Evolutionary conservation across 2,113 vertebrate species (phyloP).

Genomic region (Ibidorhyncha struthersii): DNA sequence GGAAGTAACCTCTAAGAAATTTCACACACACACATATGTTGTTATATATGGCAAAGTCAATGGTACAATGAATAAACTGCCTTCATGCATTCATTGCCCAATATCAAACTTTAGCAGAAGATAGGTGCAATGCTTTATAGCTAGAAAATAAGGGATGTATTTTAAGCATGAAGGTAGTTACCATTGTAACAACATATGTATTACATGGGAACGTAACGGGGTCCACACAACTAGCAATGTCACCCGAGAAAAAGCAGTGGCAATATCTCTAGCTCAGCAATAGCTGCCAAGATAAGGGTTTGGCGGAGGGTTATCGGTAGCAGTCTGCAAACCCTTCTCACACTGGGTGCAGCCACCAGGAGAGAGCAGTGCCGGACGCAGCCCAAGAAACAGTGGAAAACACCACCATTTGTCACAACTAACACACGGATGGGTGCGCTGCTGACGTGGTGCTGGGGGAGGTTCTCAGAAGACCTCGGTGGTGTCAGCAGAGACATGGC

Average conservation of each 20-base stretch:
- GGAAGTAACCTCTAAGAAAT: background rate
- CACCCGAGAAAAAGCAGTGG: background rate
- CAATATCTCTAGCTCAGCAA: background rate
- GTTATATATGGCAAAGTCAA: background rate
- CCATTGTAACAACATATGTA: accelerated
- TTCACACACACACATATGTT: background rate
- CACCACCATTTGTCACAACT: accelerated
- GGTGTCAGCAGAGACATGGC: accelerated
- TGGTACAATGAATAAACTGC: background rate
- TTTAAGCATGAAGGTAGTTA: background rate
- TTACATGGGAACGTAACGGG: accelerated
- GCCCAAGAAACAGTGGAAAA: background rate
- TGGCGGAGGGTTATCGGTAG: background rate
- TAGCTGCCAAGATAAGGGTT: background rate
- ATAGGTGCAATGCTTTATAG: too few relatives aligned
- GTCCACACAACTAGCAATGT: accelerated
- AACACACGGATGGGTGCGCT: background rate
- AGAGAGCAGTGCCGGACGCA: background rate
- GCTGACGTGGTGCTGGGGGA: accelerated
- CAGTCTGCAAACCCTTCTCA: background rate
- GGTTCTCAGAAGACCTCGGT: accelerated
- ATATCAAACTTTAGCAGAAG: background rate
- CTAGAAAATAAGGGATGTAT: background rate
- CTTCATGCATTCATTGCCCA: background rate
- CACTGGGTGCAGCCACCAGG: accelerated